A percentile compares a stretch with the other conserved stretches of the same genome.
Conservation (phyloP, 2,888 invertebrate genomes). For the Diarsia dahlii region DNA sequence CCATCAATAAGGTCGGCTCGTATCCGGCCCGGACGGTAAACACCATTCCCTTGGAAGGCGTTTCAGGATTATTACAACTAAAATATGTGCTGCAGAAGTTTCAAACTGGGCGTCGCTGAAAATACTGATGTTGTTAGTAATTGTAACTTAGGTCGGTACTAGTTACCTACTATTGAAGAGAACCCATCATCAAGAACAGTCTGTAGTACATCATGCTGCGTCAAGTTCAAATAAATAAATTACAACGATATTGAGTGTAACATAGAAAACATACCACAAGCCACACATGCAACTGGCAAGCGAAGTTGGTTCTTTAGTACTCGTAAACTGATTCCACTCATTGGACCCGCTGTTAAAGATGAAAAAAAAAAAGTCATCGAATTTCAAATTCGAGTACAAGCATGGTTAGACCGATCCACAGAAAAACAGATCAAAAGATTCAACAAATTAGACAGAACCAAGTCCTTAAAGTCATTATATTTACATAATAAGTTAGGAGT, state of each 20-base stretch:
- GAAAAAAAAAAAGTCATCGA: too few species aligned
- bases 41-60: constrained; percentile 44
- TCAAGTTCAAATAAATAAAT: not conserved
- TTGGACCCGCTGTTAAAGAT: too few species aligned
- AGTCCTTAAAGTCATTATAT: constrained; percentile 1
- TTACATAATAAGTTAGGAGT: constrained; percentile 4
- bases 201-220: too few species aligned
- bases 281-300: not conserved
- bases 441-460: not conserved
- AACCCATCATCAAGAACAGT: too few species aligned
- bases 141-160: too few species aligned
- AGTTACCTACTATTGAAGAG: too few species aligned
- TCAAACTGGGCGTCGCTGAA: not conserved
- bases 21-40: constrained; percentile 65
- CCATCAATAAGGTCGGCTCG: constrained; percentile 67
- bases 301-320: too few species aligned
- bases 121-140: not conserved
- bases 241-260: not conserved
- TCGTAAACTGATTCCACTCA: too few species aligned
- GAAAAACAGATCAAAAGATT: not conserved
- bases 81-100: constrained; percentile 15
- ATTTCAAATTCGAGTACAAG: too few species aligned
- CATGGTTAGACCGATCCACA: not conserved
- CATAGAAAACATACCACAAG: not conserved
- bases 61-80: constrained; percentile 16